Evolutionary conservation across 2,113 vertebrate genomes (phyloP).

Genomic region (Semicossyphus pulcher): DNA sequence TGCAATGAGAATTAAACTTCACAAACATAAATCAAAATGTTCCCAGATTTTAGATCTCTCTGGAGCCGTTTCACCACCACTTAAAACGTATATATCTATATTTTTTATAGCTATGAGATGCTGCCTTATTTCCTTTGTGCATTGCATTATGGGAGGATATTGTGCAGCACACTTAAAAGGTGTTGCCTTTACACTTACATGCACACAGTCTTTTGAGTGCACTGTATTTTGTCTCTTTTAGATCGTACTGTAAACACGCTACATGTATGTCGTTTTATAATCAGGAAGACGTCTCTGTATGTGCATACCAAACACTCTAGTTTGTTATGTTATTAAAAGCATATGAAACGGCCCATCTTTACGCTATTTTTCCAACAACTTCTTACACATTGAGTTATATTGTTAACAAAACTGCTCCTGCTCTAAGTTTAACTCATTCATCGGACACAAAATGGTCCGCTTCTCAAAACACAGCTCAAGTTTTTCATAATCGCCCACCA

Average conservation of each 20-base stretch:
- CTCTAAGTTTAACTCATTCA: neutral
- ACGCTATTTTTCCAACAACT: too few relatives aligned
- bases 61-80: too few relatives aligned
- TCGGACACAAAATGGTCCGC: neutral
- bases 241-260: neutral
- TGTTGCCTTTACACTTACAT: neutral
- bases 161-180: neutral
- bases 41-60: too few relatives aligned
- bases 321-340: neutral
- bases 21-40: too few relatives aligned
- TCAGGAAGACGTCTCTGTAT: neutral
- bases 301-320: neutral
- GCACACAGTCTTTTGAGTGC: neutral
- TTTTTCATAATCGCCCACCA: neutral
- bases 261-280: neutral
- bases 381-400: too few relatives aligned
- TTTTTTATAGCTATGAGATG: too few relatives aligned
- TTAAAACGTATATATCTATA: too few relatives aligned
- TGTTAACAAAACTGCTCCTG: too few relatives aligned
- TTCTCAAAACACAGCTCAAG: too few relatives aligned
- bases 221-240: neutral
- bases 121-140: conserved; percentile 2
- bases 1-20: neutral
- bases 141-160: neutral
- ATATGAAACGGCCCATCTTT: neutral